A percentile compares a stretch with the other conserved stretches of the same genome.
Evolutionary conservation across 2,113 vertebrate genomes (phyloP).

Genomic region (Chiloscyllium plagiosum): DNA sequence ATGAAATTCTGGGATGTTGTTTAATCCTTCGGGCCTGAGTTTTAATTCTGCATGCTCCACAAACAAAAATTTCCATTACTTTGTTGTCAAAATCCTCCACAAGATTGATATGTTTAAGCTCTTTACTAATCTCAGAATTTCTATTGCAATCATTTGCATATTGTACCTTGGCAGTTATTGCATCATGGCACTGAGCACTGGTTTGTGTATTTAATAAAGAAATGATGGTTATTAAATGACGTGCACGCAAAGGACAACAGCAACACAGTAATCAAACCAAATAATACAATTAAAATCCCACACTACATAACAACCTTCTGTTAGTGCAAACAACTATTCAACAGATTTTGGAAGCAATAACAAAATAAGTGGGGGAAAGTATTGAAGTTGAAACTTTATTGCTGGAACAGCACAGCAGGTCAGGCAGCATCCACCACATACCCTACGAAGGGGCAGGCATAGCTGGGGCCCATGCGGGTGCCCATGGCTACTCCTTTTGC

Average conservation of each 20-base stretch:
- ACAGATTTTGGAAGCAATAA: neutral
- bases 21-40: neutral
- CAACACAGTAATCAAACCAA: neutral
- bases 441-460: no score
- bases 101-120: neutral
- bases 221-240: neutral
- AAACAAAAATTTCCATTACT: conserved; percentile 20
- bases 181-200: neutral
- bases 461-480: no score
- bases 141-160: neutral
- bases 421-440: no score
- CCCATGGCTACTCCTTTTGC: no score
- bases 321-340: neutral
- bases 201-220: neutral
- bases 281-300: neutral
- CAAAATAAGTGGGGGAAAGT: neutral
- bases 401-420: no score
- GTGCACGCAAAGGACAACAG: neutral
- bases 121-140: neutral
- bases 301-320: neutral
- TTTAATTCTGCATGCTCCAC: neutral
- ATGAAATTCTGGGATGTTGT: neutral
- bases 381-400: no score
- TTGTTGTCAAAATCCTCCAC: neutral
- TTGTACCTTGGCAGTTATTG: neutral